Evolutionary conservation across 2,888 invertebrate species (phyloP), one percentile per base, ranked within the genome.

Genomic region (Dastarcus helophoroides): DNA sequence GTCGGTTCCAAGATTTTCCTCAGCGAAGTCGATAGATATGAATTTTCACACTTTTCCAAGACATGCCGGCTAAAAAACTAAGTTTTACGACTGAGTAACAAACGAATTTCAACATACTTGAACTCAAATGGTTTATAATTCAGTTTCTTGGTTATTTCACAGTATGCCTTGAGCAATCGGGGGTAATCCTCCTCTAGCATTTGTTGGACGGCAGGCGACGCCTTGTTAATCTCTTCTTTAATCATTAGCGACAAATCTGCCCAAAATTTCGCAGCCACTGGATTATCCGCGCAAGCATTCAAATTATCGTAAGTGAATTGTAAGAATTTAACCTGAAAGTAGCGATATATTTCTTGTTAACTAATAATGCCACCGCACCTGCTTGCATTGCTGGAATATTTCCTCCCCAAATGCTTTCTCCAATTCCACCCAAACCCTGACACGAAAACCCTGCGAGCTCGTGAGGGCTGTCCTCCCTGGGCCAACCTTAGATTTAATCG

Each of bases 151-250:
- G 78, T 73, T 45, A 86, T 65, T 50, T 86, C 86, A 53, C 78
- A 73, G 56, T 80, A 85, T 43, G 80, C 71, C 48, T 83, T 76
- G n/a, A 90, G 62, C 21, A 90, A 65, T 58, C 80, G 85, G 3
- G 89, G 89, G 58, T 79, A 90, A 54, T 90, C 89, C 32, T 81
- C 81, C 61, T 90, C 89, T 33, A 90, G 68, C 32, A 84, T 79
- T 58, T 88, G 86, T 49, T 79, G 81, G 23, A 88, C 71, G 34
- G 67, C 64, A 2, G 61, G 43, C 1, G 69, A 62, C 29, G 69
- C 63, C 44, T 67, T 69, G 25, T 67, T 67, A 14, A 73, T 58
- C 51, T 73, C 71, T 40, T 50, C 61, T 36, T 60, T 56, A 13
- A 72, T 47, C 8, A 64, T 40, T 25, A 61, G 54, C 35, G 68